Evolutionary conservation across 37 sponge, comb jelly and placozoan genomes (phyloP).

Genomic region (Geodia barretti): DNA sequence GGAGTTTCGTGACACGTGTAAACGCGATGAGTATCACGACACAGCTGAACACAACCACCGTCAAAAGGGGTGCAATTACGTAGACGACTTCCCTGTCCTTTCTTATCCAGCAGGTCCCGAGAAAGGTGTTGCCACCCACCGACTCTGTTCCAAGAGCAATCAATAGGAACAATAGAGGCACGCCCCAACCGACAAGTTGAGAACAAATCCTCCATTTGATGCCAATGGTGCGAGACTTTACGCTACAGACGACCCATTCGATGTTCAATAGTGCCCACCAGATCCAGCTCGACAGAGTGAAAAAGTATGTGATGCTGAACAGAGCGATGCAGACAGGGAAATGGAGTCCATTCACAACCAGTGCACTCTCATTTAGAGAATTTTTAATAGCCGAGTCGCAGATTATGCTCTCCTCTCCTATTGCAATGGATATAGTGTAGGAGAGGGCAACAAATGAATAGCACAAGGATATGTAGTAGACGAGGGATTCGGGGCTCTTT

Average conservation of each 20-base stretch:
- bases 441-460: constrained; percentile 19
- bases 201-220: neutral
- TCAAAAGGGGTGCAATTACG: constrained; percentile 42
- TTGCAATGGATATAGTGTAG: constrained; percentile 25
- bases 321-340: constrained; percentile 21
- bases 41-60: constrained; percentile 25
- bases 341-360: constrained; percentile 4
- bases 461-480: constrained; percentile 54
- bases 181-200: constrained; percentile 54
- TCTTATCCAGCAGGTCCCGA: constrained; percentile 42
- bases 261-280: constrained; percentile 56
- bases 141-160: constrained; percentile 6
- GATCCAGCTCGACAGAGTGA: constrained; percentile 48
- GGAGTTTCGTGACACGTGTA: constrained; percentile 13
- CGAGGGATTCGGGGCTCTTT: constrained; percentile 23
- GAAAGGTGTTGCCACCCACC: constrained; percentile 27
- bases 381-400: constrained; percentile 14
- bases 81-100: constrained; percentile 32
- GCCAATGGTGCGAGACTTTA: neutral
- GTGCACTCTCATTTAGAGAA: constrained; percentile 3
- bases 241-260: constrained; percentile 42
- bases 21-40: constrained; percentile 40
- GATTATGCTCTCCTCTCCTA: constrained; percentile 13
- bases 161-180: constrained; percentile 35
- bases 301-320: constrained; percentile 54